Evolutionary conservation across 2,113 vertebrate genomes (phyloP), one percentile per base, ranked within the genome.

Genomic region (Spea bombifrons): DNA sequence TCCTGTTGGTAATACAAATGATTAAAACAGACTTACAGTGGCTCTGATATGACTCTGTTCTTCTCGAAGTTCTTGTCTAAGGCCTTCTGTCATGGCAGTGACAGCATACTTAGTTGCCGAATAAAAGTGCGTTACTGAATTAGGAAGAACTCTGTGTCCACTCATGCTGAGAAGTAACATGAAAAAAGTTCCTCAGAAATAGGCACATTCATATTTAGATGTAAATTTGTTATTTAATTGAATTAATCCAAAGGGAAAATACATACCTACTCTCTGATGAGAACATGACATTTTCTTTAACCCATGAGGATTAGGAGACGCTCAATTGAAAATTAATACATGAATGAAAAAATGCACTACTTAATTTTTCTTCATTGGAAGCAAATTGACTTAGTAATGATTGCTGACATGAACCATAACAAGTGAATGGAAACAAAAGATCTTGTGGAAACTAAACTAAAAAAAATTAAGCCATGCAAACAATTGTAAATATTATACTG

Each of bases 101-200:
- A 98, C 95, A 0, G 97, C 96, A 0, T 94, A 95, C 89, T 99
- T 99, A 79, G 96, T 98, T 82, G 97, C 97, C 3, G 90, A 93
- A 90, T 98, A 99, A 83, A 99, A 99, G 82, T 98, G 96, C 82
- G 83, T 82, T 52, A 92, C 90, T 0, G 95, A 90, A 63, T 89
- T 90, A 0, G 92, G 90, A 30, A 89, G 66, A 48, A 97, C 86
- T 15, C 92, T 91, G 88, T 98, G 96, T 45, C 97, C 96, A 0
- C 88, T 88, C 96, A 99, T 97, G 89, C 96, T 98, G 87, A 52
- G 61, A 84, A 75, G 55, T 49, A 68, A 67, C 12, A 82, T 75
- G 76, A 86, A 72, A 72, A 48, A 61, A 46, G 12, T 65, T 0
- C 65, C 76, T 8, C 64, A 70, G 47, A 43, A 68, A 5, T 46